Evolutionary conservation across 2,113 vertebrate species (phyloP), one percentile per base, ranked within the genome.

Genomic region (Atractosteus spatula): DNA sequence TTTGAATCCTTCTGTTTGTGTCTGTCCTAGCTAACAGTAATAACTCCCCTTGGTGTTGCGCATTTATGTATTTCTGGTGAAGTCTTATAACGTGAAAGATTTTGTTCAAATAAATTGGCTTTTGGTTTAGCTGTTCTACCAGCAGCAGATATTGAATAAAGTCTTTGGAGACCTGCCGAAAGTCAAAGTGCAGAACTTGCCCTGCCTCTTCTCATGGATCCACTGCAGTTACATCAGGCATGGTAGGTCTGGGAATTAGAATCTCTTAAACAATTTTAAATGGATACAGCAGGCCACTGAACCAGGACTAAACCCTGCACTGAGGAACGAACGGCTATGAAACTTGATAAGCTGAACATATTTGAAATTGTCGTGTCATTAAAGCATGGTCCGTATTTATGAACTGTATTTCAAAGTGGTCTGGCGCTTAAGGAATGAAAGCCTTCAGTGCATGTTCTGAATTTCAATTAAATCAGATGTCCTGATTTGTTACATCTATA

Each of bases 161-260:
- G 71, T 61, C 68, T 72, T 68, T 78, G 74, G 83, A 73, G 7
- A 51, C 64, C 7, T 45, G 65, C 61, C 65, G 17, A 66, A 81
- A 84, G 73, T 71, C 54, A 86, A 76, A 83, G 82, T 80, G 79
- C 76, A 83, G 83, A 89, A 79, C 76, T 77, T 81, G 80, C 72
- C 79, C 71, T 77, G 78, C 81, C 74, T 80, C 82, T 84, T 87
- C 76, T 79, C 85, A 77, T 77, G 79, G 76, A 83, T 78, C 85
- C 77, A 66, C 81, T 78, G 61, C 65, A 79, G 81, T 82, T 83
- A 77, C 72, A 77, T 83, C 80, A 80, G 71, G 72, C 79, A 74
- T 66, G 65, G 78, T 55, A 81, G 81, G 73, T 17, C 0, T 42
- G 76, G 79, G 82, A 81, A 82, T 77, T 65, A 57, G 74, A 84